These are phyloP conservation scores for Pseudomugil gertrudae DNA, from an alignment of 2,797 vertebrate genomes.

Conservation along the genomic window DNA sequence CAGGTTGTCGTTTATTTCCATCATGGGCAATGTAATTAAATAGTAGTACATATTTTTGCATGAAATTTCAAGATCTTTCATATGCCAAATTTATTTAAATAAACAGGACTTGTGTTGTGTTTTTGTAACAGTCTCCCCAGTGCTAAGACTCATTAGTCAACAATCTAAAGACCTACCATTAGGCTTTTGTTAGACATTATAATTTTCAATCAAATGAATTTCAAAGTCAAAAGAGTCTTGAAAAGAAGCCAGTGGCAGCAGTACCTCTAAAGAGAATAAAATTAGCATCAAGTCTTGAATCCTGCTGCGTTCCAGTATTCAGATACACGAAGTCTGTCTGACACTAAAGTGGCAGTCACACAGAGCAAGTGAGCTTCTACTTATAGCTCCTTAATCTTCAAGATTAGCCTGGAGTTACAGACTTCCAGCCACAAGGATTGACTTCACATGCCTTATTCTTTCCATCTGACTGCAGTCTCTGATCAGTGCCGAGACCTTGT, in stretches of 20 bases:
- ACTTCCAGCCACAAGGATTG: constrained; percentile 70
- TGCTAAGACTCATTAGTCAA: background rate
- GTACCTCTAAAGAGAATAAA: constrained; percentile 34
- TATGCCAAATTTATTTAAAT: background rate
- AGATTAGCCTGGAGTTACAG: constrained; percentile 78
- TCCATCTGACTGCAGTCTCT: constrained; percentile 42
- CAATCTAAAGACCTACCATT: constrained; percentile 1
- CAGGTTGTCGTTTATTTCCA: constrained; percentile 1
- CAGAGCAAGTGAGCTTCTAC: constrained; percentile 65
- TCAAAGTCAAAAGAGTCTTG: constrained; percentile 6
- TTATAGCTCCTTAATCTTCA: constrained; percentile 79
- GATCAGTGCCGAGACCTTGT: constrained; percentile 2
- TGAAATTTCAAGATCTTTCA: constrained; percentile 4
- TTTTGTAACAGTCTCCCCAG: background rate
- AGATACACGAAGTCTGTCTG: constrained; percentile 45
- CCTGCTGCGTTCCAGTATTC: constrained; percentile 53
- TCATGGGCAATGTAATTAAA: constrained; percentile 7
- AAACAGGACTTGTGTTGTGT: background rate
- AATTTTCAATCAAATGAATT: constrained; percentile 7
- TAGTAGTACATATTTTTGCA: background rate
- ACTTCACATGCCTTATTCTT: constrained; percentile 64
- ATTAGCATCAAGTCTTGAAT: constrained; percentile 58
- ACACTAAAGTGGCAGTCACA: constrained; percentile 66
- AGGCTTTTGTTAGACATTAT: constrained; percentile 19
- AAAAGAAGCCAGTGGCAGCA: constrained; percentile 29